These are phyloP conservation scores for Phyllopteryx taeniolatus DNA, from an alignment of 2,113 vertebrate species.

Conservation along the genomic window DNA sequence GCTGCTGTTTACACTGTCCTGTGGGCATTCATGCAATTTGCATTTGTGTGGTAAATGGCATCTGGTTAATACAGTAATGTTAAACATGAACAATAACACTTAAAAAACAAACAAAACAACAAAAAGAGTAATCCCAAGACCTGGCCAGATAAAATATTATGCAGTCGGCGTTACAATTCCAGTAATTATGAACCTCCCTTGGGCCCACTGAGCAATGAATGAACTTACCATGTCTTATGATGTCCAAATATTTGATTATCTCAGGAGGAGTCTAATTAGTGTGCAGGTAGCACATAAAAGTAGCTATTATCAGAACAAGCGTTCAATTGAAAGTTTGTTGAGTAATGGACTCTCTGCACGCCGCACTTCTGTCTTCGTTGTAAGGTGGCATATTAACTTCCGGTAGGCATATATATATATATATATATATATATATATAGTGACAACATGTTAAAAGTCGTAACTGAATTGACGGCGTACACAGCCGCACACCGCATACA, in stretches of 20 bases:
- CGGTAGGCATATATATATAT: too few species aligned
- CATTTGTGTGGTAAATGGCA: not conserved
- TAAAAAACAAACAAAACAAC: constrained; percentile 36
- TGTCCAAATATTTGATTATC: constrained; percentile 59
- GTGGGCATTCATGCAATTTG: constrained; percentile 1
- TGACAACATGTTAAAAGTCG: too few species aligned
- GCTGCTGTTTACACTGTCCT: not conserved
- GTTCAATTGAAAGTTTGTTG: constrained; percentile 32
- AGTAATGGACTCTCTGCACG: not conserved
- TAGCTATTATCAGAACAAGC: constrained; percentile 51
- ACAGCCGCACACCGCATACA: too few species aligned
- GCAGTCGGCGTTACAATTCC: constrained; percentile 51
- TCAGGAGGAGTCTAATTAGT: constrained; percentile 59
- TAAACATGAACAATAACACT: not conserved
- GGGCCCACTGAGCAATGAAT: constrained; percentile 50
- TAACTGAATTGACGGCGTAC: too few species aligned
- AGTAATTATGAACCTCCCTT: constrained; percentile 59
- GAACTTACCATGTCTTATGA: constrained; percentile 43
- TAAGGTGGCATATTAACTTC: too few species aligned
- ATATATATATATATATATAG: too few species aligned
- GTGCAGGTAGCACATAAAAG: constrained; percentile 51
- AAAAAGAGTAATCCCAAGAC: constrained; percentile 41
- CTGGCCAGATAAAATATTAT: constrained; percentile 44
- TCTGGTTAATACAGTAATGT: constrained; percentile 21
- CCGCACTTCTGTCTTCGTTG: not conserved